Base-by-base conservation (phyloP, 2,113 vertebrate species). In the Xyliphius kryptos region DNA sequence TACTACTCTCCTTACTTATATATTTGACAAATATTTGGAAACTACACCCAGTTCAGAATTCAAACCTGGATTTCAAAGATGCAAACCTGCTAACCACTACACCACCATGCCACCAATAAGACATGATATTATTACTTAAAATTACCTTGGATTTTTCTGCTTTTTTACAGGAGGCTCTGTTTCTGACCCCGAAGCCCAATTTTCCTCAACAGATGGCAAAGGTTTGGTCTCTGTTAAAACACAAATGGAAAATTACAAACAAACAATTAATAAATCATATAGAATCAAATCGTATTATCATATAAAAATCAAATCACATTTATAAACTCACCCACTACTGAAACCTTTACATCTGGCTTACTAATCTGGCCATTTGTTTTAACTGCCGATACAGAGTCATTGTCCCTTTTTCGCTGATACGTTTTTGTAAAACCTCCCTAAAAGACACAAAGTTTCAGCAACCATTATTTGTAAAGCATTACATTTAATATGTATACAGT, bases 341-440 rank as follows among this genome's bases (percentile, higher is more conserved):
- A 32, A 6, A 16, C 16, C 50, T 54, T 32, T 46, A 20, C 51
- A 37, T 61, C 41, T 11, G 63, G 19, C 62, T 70, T 60, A 47
- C 10, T 65, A 1, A 5, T 53, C 21, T 66, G 36, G 50, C 69
- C 81, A 70, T 84, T 83, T n/a, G 60, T 55, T 54, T 75, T 68
- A 75, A 80, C 20, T 66, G 22, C 40, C 21, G 41, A 43, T 9
- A 41, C 40, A 5, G 71, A 61, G 51, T 80, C 80, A 0, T 79
- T 69, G 10, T 90, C 85, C 63, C 83, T 71, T 72, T 87, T 88
- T 72, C 75, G 76, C 70, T 89, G 81, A 74, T 81, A 74, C 60
- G 26, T 40, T 14, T 62, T 77, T 46, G 73, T 65, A 71, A 72
- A 82, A 17, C 15, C 12, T n/a, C 79, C 75, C 81, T 77, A 53